Percentiles rank a stretch among this genome's conserved stretches.
Evolutionary conservation across 1,140 invertebrate species (phyloP).

Genomic region (Sycophila sp.): DNA sequence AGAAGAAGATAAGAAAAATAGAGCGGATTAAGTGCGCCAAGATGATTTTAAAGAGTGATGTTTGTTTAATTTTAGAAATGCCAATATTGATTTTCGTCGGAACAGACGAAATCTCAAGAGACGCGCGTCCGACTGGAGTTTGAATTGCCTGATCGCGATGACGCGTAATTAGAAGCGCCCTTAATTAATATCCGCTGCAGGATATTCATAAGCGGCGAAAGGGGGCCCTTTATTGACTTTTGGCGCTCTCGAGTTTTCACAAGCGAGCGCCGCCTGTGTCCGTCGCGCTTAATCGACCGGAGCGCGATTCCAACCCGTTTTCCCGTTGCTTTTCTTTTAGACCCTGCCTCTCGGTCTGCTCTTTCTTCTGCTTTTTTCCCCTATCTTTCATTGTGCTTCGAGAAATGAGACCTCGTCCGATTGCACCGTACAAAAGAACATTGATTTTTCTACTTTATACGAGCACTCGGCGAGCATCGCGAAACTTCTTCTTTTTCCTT

Average conservation of each 20-base stretch:
- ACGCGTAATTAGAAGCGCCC: slow-evolving; percentile 21
- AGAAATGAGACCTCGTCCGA: not conserved
- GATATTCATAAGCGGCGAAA: not conserved
- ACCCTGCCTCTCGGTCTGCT: too few relatives aligned
- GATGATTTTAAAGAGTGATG: not conserved
- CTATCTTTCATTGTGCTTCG: not conserved
- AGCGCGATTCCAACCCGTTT: too few relatives aligned
- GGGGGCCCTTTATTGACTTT: slow-evolving; percentile 29
- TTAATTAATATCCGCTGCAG: slow-evolving; percentile 25
- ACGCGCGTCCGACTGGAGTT: not conserved
- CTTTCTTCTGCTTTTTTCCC: not conserved
- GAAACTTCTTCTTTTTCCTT: too few relatives aligned
- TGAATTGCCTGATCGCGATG: slow-evolving; percentile 20
- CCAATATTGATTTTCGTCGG: not conserved
- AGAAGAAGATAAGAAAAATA: not conserved
- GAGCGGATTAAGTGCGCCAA: not conserved
- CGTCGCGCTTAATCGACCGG: too few relatives aligned
- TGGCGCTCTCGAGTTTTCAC: not conserved
- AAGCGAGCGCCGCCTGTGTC: not conserved
- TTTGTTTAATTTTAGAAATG: not conserved
- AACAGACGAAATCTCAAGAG: not conserved
- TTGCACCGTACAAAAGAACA: not conserved
- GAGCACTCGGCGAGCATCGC: too few relatives aligned
- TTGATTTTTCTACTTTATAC: too few relatives aligned
- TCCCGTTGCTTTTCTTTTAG: too few relatives aligned